Evolutionary conservation across 2,888 invertebrate species (phyloP).

Genomic region (Disparrhopalites patrizii): DNA sequence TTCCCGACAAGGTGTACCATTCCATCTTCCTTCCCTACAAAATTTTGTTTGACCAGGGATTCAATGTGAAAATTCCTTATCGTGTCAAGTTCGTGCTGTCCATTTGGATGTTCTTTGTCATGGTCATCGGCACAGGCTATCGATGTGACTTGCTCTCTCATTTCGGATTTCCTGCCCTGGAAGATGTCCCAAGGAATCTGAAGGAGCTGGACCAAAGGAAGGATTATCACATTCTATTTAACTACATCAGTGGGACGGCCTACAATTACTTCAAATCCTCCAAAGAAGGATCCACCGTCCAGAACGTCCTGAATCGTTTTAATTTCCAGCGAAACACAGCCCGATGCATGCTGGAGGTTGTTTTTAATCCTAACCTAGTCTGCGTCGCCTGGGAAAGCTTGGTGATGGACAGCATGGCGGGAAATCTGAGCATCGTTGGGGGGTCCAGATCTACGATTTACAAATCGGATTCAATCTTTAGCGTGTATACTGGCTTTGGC

Average conservation of each 20-base stretch:
- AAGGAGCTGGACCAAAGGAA: not conserved
- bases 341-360: not conserved
- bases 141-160: slow-evolving; percentile 10
- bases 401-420: not conserved
- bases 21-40: not conserved
- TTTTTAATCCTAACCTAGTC: not conserved
- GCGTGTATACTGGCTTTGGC: slow-evolving; percentile 4
- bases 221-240: slow-evolving; percentile 4
- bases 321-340: not conserved
- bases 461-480: not conserved
- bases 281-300: not conserved
- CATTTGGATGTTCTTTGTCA: slow-evolving; percentile 13
- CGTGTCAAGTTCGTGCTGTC: not conserved
- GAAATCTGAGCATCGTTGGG: slow-evolving; percentile 5
- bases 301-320: not conserved
- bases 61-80: not conserved
- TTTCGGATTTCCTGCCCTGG: not conserved
- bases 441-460: not conserved
- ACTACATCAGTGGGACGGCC: slow-evolving; percentile 1
- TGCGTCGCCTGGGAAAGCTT: not conserved
- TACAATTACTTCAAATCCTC: slow-evolving; percentile 1
- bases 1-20: not conserved
- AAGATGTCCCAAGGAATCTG: not conserved
- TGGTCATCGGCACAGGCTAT: slow-evolving; percentile 7
- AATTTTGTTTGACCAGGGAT: not conserved